These are phyloP conservation scores for Buathra laborator DNA, from an alignment of 2,888 invertebrate genomes.

Conservation along the genomic window DNA sequence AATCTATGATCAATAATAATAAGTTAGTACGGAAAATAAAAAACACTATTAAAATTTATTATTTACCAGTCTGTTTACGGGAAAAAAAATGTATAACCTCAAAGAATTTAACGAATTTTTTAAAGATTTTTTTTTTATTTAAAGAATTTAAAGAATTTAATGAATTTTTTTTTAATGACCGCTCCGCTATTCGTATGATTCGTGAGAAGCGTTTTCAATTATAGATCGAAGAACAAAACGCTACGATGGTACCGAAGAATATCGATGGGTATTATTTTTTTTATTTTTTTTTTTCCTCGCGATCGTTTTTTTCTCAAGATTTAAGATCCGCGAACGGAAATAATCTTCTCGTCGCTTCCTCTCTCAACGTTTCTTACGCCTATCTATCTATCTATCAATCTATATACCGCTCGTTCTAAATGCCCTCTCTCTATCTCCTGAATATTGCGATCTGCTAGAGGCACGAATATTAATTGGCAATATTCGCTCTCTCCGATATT, in stretches of 20 bases:
- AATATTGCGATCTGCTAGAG: slow-evolving; percentile 42
- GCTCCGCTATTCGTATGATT: neutral
- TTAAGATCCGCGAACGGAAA: slow-evolving; percentile 47
- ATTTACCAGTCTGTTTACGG: too few species aligned
- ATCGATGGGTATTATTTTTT: slow-evolving; percentile 25
- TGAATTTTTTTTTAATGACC: neutral
- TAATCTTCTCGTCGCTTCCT: slow-evolving; percentile 46
- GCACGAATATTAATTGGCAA: slow-evolving; percentile 65
- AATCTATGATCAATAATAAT: too few species aligned
- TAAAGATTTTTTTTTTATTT: too few species aligned
- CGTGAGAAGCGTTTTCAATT: neutral
- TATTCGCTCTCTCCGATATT: slow-evolving; percentile 56
- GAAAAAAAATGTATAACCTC: too few species aligned
- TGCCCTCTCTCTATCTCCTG: slow-evolving; percentile 24
- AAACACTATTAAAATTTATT: too few species aligned
- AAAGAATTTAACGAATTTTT: too few species aligned
- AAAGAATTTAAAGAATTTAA: neutral
- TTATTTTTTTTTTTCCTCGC: neutral
- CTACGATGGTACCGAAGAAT: slow-evolving; percentile 43
- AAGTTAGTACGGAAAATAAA: too few species aligned
- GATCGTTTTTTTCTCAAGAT: slow-evolving; percentile 12
- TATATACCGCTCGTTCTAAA: neutral
- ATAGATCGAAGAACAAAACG: slow-evolving; percentile 4
- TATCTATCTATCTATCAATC: neutral
- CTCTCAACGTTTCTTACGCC: slow-evolving; percentile 6